Base-by-base conservation (phyloP, 2,888 invertebrate species). In the Merodon equestris region DNA sequence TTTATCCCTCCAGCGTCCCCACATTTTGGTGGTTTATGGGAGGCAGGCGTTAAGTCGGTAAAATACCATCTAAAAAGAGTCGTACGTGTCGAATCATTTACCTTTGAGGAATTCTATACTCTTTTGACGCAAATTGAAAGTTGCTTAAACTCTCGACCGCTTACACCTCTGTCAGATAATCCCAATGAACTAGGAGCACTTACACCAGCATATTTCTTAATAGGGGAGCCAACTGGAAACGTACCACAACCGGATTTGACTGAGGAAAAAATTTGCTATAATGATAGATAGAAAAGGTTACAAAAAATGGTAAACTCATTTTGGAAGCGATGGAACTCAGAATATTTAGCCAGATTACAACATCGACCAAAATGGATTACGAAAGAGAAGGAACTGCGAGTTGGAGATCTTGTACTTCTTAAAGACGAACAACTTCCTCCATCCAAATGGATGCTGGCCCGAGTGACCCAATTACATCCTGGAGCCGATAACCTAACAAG, bases 91-190 rank as follows among this genome's bases (percentile, higher is more conserved):
- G n/a, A n/a, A n/a, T n/a, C n/a, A n/a, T n/a, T n/a, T n/a, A 57
- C 57, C 12, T 57, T 40, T 17, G 57, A 57, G 15, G 57, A 57
- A 34, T 34, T 45, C 45, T 45, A 7, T 27, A 47, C 57, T 9
- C 9, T 57, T 7, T 34, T 57, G 47, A 47, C 36, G 4, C 17
- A 47, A n/a, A 17, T 58, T 9, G 60, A 60, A 48, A 17, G 48
- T 4, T 38, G 38, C 19, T 15, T 48, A 7, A 60, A 60, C 7
- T 60, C 18, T 2, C 12, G 60, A 13, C 48, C 48, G 9, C 9
- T 60, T 5, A 38, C 38, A 19, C 47, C 60, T 18, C 1, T 34
- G 4, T 12, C 47, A 9, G 40, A 47, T 36, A 38, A 60, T 34
- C n/a, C 18, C 17, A 5, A 40, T 4, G 38, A 48, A 13, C 13